Conservation (phyloP, 1,140 invertebrate species). For the Panagrolaimus sp. region DNA sequence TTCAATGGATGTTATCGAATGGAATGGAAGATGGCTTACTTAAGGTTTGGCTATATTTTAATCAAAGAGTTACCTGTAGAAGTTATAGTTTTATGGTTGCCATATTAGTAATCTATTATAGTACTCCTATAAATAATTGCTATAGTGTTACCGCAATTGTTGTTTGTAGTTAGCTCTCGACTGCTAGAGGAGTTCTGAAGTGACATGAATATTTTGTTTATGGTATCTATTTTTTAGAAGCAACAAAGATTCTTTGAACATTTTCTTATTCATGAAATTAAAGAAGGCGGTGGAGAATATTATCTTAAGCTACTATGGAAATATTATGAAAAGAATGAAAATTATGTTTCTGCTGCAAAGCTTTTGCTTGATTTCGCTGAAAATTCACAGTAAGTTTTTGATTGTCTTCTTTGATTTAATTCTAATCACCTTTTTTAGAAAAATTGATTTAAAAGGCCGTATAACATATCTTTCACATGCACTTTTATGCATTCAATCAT, state of each 20-base stretch:
- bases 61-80: no score
- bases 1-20: no score
- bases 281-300: conserved; percentile 62
- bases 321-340: conserved; percentile 81
- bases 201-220: no score
- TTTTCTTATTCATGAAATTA: conserved; percentile 45
- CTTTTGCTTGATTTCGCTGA: conserved; percentile 79
- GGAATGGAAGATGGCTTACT: no score
- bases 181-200: no score
- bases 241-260: conserved; percentile 56
- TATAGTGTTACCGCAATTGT: no score
- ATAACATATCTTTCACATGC: conserved; percentile 82
- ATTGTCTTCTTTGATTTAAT: conserved; percentile 61
- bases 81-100: no score
- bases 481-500: conserved; percentile 80
- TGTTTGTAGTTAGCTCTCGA: no score
- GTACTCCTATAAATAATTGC: no score
- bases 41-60: no score
- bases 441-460: conserved; percentile 65
- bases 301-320: conserved; percentile 81
- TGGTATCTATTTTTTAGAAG: conserved; percentile 47
- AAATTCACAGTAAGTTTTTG: conserved; percentile 67
- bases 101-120: no score
- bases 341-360: conserved; percentile 82
- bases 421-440: conserved; percentile 50